Percentiles rank a stretch among this genome's conserved stretches.
These are phyloP conservation scores for Oryctes rhinoceros DNA, from an alignment of 1,140 invertebrate species.

Conservation along the genomic window DNA sequence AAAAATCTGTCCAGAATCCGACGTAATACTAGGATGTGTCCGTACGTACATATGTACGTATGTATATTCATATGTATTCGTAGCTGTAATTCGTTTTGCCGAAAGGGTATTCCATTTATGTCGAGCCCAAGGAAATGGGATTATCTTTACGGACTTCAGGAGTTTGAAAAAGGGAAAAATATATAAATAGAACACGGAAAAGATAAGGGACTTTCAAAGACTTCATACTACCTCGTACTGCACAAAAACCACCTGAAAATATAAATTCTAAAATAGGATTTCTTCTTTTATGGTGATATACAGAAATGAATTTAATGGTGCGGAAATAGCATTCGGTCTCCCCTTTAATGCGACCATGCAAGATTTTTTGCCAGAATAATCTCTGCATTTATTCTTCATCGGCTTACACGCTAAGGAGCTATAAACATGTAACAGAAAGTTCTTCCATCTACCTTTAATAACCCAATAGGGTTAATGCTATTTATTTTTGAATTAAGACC, in stretches of 20 bases:
- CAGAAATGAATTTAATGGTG: not conserved
- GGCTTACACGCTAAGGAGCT: not conserved
- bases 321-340: not conserved
- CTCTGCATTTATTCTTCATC: not conserved
- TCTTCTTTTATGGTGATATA: slow-evolving; percentile 2
- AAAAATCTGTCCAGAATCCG: not conserved
- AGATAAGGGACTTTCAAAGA: not conserved
- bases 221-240: not conserved
- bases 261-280: not conserved
- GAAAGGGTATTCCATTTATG: not conserved
- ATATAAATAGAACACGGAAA: slow-evolving; percentile 11
- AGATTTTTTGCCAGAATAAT: not conserved
- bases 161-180: not conserved
- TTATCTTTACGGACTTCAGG: slow-evolving; percentile 7
- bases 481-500: too few species aligned
- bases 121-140: slow-evolving; percentile 12
- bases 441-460: not conserved
- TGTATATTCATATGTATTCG: not conserved
- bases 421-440: not conserved
- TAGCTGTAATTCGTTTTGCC: not conserved
- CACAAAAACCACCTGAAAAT: not conserved
- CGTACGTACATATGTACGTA: not conserved
- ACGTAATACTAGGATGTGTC: not conserved
- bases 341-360: not conserved
- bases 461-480: not conserved